phyloP scores from a whole-genome alignment of 2,797 vertebrate species.

The Taeniopygia guttata region DNA sequence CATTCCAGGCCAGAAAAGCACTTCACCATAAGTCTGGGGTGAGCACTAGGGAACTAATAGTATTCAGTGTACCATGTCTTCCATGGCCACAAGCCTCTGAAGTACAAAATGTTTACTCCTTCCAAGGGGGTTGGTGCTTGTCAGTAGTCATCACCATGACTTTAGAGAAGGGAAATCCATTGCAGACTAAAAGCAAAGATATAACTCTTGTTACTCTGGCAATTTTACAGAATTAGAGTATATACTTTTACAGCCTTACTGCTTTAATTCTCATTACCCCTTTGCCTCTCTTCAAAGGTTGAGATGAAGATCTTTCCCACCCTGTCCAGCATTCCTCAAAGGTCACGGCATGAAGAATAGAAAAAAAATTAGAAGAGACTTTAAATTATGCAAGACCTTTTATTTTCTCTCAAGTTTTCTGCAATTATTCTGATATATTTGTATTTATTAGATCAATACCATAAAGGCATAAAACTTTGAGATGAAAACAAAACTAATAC shows the following conservation, averaged over 20 bases:
- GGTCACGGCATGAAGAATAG: background rate
- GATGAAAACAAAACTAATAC: background rate
- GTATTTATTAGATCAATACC: background rate
- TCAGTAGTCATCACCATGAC: background rate
- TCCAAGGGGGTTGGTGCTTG: background rate
- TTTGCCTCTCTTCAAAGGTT: background rate
- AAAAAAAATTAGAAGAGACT: background rate
- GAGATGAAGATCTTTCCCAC: background rate
- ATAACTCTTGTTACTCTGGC: background rate
- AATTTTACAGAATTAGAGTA: background rate
- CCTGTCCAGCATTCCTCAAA: background rate
- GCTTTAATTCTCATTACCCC: background rate
- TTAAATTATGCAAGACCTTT: background rate
- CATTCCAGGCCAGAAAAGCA: background rate
- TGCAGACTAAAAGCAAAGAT: background rate
- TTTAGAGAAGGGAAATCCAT: background rate
- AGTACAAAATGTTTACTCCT: background rate
- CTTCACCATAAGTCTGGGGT: background rate
- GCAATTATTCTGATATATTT: background rate
- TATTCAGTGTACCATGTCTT: background rate
- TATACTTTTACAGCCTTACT: background rate
- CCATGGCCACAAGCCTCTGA: background rate
- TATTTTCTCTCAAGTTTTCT: background rate
- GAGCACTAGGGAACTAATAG: background rate
- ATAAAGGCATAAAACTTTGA: background rate